Conservation (phyloP, 1,140 invertebrate genomes). For the Achatina immaculata region DNA sequence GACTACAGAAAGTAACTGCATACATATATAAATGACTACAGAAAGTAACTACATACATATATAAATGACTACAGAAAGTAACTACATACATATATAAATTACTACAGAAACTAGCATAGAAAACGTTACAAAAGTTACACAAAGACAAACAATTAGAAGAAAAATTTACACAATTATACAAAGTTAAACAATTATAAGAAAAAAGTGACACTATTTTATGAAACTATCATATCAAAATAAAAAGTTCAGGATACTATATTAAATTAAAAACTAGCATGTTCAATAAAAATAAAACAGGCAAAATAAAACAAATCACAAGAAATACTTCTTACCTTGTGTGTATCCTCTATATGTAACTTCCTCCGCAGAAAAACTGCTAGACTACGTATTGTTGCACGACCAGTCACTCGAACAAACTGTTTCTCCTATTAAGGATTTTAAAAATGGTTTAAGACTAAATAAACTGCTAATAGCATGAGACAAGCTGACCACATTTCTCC, state of each 20-base stretch:
- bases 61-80: too few species aligned
- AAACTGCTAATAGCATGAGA: too few species aligned
- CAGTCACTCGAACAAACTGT: constrained; percentile 52
- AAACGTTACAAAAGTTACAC: background rate
- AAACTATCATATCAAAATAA: background rate
- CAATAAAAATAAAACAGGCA: background rate
- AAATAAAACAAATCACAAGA: background rate
- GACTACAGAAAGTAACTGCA: too few species aligned
- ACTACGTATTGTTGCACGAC: constrained; percentile 49
- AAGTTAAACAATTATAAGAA: background rate
- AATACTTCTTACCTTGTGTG: constrained; percentile 43
- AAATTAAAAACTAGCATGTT: background rate
- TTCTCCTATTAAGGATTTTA: constrained; percentile 47
- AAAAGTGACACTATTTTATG: background rate
- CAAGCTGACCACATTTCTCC: too few species aligned
- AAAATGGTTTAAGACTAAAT: too few species aligned
- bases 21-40: too few species aligned
- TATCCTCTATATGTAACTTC: constrained; percentile 47
- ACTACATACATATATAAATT: too few species aligned
- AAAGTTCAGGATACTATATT: background rate
- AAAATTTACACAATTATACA: background rate
- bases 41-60: too few species aligned
- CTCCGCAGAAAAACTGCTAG: constrained; percentile 49
- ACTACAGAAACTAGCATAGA: too few species aligned
- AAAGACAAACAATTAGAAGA: background rate